These are phyloP conservation scores for Chloroceryle amazona DNA, from an alignment of 2,797 vertebrate genomes.

Conservation along the genomic window DNA sequence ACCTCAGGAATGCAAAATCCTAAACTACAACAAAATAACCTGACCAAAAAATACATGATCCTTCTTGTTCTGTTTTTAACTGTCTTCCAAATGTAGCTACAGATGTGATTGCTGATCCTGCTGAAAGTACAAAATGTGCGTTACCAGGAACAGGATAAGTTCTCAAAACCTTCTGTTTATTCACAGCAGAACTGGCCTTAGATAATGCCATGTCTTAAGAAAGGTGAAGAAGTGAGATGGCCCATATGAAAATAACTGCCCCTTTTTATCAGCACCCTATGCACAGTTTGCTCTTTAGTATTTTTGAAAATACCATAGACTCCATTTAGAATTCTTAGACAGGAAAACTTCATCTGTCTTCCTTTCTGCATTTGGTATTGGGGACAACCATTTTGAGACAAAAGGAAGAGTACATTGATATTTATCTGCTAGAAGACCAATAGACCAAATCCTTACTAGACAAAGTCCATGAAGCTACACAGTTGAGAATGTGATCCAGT, in stretches of 20 bases:
- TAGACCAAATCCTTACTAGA: background rate
- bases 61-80: background rate
- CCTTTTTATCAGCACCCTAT: background rate
- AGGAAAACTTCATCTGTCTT: background rate
- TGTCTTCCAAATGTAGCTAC: background rate
- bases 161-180: background rate
- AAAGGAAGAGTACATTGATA: background rate
- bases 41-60: background rate
- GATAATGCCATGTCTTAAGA: background rate
- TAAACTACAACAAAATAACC: background rate
- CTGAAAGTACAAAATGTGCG: background rate
- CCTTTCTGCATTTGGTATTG: background rate
- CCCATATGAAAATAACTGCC: background rate
- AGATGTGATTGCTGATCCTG: background rate
- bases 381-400: background rate
- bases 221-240: background rate
- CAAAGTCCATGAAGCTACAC: background rate
- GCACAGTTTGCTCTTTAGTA: background rate
- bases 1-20: background rate
- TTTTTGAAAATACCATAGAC: background rate
- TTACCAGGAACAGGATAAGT: background rate
- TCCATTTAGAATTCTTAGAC: background rate
- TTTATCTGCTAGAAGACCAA: background rate
- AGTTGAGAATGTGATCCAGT: background rate
- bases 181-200: background rate